These are phyloP conservation scores for Chloroceryle amazona DNA, from an alignment of 2,797 vertebrate genomes.

Conservation along the genomic window DNA sequence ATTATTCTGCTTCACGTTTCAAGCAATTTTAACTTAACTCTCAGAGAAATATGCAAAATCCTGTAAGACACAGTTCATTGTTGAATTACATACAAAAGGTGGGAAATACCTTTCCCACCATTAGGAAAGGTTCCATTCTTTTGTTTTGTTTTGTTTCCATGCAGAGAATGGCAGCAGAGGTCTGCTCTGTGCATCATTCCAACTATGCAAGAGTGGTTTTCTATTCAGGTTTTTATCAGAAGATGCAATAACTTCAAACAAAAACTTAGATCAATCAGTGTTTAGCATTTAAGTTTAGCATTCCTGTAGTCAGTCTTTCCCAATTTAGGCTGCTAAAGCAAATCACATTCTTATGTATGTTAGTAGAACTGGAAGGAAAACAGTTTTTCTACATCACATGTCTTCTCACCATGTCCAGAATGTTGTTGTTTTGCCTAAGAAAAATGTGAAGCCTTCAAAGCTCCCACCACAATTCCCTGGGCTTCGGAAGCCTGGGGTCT, in stretches of 20 bases:
- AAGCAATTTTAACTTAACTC: not conserved
- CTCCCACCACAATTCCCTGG: not conserved
- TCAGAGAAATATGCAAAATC: not conserved
- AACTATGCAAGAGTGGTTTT: not conserved
- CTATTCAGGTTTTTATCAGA: constrained; percentile 4
- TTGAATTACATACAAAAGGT: not conserved
- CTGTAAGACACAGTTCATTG: not conserved
- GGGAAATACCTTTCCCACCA: not conserved
- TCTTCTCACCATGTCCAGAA: not conserved
- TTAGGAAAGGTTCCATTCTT: not conserved
- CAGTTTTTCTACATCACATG: not conserved
- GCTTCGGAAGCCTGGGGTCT: not conserved
- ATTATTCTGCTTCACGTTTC: not conserved
- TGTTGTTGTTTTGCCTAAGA: not conserved
- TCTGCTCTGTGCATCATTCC: not conserved
- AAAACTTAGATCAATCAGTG: not conserved
- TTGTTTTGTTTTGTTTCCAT: not conserved
- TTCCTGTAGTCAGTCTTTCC: not conserved
- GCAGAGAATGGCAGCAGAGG: not conserved
- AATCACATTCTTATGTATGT: not conserved
- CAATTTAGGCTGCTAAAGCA: not conserved
- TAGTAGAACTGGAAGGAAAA: not conserved
- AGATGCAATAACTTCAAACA: constrained; percentile 13
- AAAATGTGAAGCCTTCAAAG: not conserved
- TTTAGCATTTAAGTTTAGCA: not conserved